These are phyloP conservation scores for Acanthoscelides obtectus DNA, from an alignment of 2,888 invertebrate species.

Conservation along the genomic window DNA sequence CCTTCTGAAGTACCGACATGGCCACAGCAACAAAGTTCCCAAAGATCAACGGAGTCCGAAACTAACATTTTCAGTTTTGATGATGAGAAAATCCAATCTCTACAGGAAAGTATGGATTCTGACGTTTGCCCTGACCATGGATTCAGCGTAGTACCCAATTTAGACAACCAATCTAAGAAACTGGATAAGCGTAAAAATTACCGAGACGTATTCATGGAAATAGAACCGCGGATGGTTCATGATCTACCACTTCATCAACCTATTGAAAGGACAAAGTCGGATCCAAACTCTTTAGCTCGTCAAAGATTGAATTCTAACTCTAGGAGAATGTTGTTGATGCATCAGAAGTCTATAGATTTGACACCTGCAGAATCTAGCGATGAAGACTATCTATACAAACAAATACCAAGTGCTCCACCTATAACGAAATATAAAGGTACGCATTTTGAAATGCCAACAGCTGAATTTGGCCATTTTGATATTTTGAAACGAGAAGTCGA, in stretches of 20 bases:
- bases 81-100: conserved; percentile 68
- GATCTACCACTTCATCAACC: conserved; percentile 57
- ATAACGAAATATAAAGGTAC: conserved; percentile 57
- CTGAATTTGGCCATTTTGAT: conserved; percentile 62
- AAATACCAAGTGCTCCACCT: conserved; percentile 67
- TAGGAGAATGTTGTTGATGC: conserved; percentile 74
- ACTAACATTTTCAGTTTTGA: conserved; percentile 72
- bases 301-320: conserved; percentile 68
- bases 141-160: conserved; percentile 41
- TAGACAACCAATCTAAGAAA: conserved; percentile 30
- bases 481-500: conserved; percentile 50
- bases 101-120: conserved; percentile 52
- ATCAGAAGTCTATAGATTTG: conserved; percentile 80
- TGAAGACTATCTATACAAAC: conserved; percentile 73
- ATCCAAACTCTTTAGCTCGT: conserved; percentile 74
- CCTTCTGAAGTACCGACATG: conserved; percentile 51
- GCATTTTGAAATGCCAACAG: conserved; percentile 47
- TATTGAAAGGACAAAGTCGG: conserved; percentile 81
- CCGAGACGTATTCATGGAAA: conserved; percentile 52
- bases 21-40: conserved; percentile 37
- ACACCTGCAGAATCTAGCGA: conserved; percentile 83
- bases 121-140: conserved; percentile 34
- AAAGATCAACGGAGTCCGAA: conserved; percentile 64
- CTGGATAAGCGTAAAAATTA: conserved; percentile 39
- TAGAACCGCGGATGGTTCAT: conserved; percentile 60